Conservation (phyloP, 92 coral and sea anemone species). For the Heliopora coerulea region DNA sequence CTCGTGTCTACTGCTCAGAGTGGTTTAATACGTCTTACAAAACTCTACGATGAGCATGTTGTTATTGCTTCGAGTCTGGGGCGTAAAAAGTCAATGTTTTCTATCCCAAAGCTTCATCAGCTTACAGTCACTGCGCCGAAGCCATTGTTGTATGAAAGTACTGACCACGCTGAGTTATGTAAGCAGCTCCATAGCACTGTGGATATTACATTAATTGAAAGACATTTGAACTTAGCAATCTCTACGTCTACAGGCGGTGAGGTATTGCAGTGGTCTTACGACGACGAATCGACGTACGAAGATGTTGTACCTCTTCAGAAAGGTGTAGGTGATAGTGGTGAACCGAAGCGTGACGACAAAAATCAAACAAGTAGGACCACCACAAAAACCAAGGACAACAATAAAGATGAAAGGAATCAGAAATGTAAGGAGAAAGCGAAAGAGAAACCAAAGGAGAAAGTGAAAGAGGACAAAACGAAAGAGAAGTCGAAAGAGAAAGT, state of each 20-base stretch:
- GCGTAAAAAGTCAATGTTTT: slow-evolving; percentile 14
- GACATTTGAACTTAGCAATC: slow-evolving; percentile 4
- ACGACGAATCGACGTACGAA: slow-evolving; percentile 16
- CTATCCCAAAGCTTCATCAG: neutral
- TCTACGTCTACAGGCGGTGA: neutral
- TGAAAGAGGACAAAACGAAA: neutral
- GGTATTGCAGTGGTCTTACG: slow-evolving; percentile 24
- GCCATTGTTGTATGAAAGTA: slow-evolving; percentile 5
- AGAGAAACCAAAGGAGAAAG: slow-evolving; percentile 16
- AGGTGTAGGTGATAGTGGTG: neutral
- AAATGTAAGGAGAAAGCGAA: slow-evolving; percentile 2
- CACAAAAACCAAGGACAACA: neutral
- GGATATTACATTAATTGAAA: neutral
- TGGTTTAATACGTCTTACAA: slow-evolving; percentile 30
- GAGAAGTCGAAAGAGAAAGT: neutral
- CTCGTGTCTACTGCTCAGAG: slow-evolving; percentile 20
- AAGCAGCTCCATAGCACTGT: slow-evolving; percentile 20
- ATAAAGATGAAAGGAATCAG: neutral
- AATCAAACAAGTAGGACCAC: slow-evolving; percentile 4
- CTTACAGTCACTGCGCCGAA: slow-evolving; percentile 35
- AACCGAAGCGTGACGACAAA: slow-evolving; percentile 40
- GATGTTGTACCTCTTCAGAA: slow-evolving; percentile 18
- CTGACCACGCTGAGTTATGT: slow-evolving; percentile 20
- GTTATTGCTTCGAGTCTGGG: slow-evolving; percentile 31
- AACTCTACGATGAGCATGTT: neutral